Conservation (phyloP, 2,113 vertebrate species). For the Gobio gobio region DNA sequence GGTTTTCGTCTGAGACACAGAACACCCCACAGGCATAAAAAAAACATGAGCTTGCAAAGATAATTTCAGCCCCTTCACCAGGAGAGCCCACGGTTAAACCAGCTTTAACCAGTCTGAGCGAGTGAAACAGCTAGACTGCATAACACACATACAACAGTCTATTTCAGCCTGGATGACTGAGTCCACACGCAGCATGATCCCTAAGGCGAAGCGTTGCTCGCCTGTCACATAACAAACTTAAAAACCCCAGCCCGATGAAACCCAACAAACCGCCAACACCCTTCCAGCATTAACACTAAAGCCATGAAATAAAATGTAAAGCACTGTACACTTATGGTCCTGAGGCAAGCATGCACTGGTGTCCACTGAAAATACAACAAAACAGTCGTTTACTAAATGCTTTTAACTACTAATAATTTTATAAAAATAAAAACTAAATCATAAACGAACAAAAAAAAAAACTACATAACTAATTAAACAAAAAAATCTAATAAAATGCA, state of each 20-base stretch:
- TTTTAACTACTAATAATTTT: too few species aligned
- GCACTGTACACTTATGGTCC: slow-evolving; percentile 13
- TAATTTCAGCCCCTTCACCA: slow-evolving; percentile 54
- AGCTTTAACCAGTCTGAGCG: slow-evolving; percentile 34
- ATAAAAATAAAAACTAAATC: too few species aligned
- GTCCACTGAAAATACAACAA: slow-evolving; percentile 19
- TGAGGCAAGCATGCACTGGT: not conserved
- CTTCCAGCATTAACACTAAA: not conserved
- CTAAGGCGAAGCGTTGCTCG: not conserved
- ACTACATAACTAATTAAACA: too few species aligned
- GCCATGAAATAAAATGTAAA: not conserved
- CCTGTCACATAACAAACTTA: not conserved
- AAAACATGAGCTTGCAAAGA: slow-evolving; percentile 57
- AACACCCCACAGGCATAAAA: not conserved
- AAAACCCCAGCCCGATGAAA: not conserved
- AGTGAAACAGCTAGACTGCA: slow-evolving; percentile 59
- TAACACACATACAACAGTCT: not conserved
- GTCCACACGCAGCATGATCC: not conserved
- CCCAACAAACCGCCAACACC: not conserved
- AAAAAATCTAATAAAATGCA: too few species aligned
- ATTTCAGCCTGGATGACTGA: slow-evolving; percentile 21
- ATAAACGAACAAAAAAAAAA: too few species aligned
- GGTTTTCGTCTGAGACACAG: not conserved
- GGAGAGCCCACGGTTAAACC: slow-evolving; percentile 25
- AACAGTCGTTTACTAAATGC: not conserved